Percentiles rank a stretch among this genome's conserved stretches.
phyloP scores from a whole-genome alignment of 2,113 vertebrate species.

The Pristiophorus japonicus region DNA sequence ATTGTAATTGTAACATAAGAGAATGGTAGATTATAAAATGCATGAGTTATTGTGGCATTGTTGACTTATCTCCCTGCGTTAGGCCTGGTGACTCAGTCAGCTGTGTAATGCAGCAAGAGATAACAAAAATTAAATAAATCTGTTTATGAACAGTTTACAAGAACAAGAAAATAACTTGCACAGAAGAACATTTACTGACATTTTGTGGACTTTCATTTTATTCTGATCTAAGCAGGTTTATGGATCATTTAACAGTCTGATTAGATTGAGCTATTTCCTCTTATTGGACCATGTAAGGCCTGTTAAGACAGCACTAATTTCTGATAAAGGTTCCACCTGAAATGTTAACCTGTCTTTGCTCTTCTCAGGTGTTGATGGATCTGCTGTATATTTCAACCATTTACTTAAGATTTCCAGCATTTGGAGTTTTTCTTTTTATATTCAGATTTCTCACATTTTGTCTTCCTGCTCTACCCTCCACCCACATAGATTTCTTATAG shows the following conservation, averaged over 20 bases:
- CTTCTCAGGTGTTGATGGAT: background rate
- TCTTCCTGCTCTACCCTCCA: background rate
- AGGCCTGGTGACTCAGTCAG: background rate
- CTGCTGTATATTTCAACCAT: background rate
- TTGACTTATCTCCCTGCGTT: background rate
- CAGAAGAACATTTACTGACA: background rate
- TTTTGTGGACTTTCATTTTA: background rate
- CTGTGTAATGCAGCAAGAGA: too few species aligned
- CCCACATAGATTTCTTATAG: background rate
- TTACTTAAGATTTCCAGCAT: background rate
- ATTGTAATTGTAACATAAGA: background rate
- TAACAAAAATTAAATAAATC: background rate
- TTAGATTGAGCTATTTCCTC: background rate
- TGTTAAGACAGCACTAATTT: slow-evolving; percentile 2
- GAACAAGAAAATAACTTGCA: background rate
- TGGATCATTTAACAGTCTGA: background rate
- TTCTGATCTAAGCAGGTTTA: background rate
- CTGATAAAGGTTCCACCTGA: background rate
- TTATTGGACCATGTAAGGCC: background rate
- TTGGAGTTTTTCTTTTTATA: background rate
- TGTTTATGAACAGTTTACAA: background rate
- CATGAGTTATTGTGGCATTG: background rate
- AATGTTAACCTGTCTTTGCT: background rate
- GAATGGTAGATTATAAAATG: slow-evolving; percentile 1
- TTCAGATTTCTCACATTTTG: background rate